These are phyloP conservation scores for Ips typographus DNA, from an alignment of 1,140 invertebrate species.

Conservation along the genomic window DNA sequence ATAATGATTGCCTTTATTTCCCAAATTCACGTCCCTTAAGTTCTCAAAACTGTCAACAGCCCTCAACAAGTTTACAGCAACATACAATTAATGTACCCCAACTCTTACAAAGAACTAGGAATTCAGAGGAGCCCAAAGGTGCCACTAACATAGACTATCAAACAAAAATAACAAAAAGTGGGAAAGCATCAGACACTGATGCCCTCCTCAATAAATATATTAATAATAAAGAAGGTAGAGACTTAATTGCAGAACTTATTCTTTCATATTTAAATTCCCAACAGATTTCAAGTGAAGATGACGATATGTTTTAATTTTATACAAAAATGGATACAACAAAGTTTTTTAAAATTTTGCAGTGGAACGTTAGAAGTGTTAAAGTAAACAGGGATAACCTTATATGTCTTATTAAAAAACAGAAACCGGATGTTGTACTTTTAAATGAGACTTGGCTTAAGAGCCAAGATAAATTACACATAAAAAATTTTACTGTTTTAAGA, in stretches of 20 bases:
- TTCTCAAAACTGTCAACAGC: background rate
- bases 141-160: background rate
- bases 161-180: background rate
- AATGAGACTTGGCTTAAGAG: constrained; percentile 5
- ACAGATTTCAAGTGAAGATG: background rate
- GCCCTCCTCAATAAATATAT: background rate
- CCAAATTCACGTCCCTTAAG: constrained; percentile 10
- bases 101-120: background rate
- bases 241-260: background rate
- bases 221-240: background rate
- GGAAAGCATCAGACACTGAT: too few relatives aligned
- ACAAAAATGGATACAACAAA: background rate
- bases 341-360: background rate
- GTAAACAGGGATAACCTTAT: background rate
- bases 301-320: background rate
- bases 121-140: background rate
- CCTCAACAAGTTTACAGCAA: background rate
- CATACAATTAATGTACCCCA: background rate
- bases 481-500: background rate
- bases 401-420: background rate
- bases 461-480: background rate
- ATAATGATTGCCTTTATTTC: constrained; percentile 11
- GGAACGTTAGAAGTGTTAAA: constrained; percentile 2
- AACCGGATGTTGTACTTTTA: background rate
- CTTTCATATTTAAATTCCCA: background rate